Base-by-base conservation (phyloP, 2,113 vertebrate species). In the Aegotheles bennettii region DNA sequence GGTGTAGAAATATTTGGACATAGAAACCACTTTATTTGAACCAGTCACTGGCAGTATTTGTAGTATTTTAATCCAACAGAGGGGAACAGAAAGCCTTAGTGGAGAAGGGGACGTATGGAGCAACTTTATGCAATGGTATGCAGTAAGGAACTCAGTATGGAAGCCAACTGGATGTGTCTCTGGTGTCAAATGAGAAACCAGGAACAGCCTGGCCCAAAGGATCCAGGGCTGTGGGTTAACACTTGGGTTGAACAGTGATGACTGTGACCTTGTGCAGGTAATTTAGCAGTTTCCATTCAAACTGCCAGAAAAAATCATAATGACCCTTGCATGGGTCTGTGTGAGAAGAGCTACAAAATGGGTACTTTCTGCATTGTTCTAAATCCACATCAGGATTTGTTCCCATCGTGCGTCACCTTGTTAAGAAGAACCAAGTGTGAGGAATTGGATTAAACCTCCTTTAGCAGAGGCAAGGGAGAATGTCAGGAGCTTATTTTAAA, bases 181-280 rank as follows among this genome's bases (percentile, higher is more conserved):
- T 35, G 9, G 31, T 48, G 18, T 43, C 10, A 68, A 80, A 50
- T 18, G 17, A 19, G 33, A 26, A 43, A 53, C 5, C 1, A 61
- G 50, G 54, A 16, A 25, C 2, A 25, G 20, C 45, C 6, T 51
- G 13, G 0, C 18, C 7, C 28, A 28, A 10, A 20, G 33, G 43
- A 19, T 3, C 0, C 5, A 31, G 64, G 45, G 28, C 19, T 16
- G 16, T 45, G 45, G 24, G 16, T 35, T 84, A 45, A 81, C 10
- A 20, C 4, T 7, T 26, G 25, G 5, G 1, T n/a, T 1, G 1
- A 38, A 2, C 9, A 16, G 16, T 35, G 45, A 2, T 50, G 47
- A 11, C 31, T 73, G 11, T 50, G 50, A 74, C 7, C 13, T 57
- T 16, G 8, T 83, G 54, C 28, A 57, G 8, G 12, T 13, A n/a